A percentile compares a stretch with the other conserved stretches of the same genome.
Conservation (phyloP, 2,797 vertebrate species). For the Leptoclinus maculatus region DNA sequence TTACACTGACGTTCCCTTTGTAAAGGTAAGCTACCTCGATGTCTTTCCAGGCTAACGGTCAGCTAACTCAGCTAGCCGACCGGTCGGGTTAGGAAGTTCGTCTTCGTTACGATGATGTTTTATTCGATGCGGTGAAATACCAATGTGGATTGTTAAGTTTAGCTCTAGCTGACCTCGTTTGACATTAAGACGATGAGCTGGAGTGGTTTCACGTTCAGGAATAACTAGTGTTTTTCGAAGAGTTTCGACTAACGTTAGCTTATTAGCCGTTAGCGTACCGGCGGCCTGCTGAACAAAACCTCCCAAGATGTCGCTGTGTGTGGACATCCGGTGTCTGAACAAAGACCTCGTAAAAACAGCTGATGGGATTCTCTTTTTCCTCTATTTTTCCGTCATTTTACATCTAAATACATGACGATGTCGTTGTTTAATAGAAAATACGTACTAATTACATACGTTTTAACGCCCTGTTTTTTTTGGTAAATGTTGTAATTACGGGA, state of each 20-base stretch:
- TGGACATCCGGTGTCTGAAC: conserved; percentile 77
- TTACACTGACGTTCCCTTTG: conserved; percentile 71
- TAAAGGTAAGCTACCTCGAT: conserved; percentile 68
- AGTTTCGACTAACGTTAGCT: background rate
- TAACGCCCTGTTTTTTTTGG: background rate
- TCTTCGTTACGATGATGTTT: background rate
- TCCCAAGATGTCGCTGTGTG: conserved; percentile 61
- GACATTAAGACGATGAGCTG: accelerated
- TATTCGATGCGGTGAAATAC: background rate
- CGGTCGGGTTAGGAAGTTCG: conserved; percentile 25
- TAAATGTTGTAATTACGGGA: accelerated
- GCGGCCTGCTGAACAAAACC: conserved; percentile 58
- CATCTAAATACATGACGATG: accelerated
- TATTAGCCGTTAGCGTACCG: conserved; percentile 41
- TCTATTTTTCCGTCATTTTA: background rate
- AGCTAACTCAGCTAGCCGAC: conserved; percentile 32
- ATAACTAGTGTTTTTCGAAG: background rate
- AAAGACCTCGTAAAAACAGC: conserved; percentile 73
- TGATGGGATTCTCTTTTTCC: conserved; percentile 12
- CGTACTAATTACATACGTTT: accelerated
- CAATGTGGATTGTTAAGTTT: accelerated
- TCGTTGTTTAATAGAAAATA: accelerated
- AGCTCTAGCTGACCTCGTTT: accelerated
- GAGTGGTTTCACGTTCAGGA: accelerated
- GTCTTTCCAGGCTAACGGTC: background rate